Percentiles rank a stretch among this genome's conserved stretches.
These are phyloP conservation scores for Sciurus vulgaris DNA, from an alignment of 2,797 vertebrate species.

Conservation along the genomic window DNA sequence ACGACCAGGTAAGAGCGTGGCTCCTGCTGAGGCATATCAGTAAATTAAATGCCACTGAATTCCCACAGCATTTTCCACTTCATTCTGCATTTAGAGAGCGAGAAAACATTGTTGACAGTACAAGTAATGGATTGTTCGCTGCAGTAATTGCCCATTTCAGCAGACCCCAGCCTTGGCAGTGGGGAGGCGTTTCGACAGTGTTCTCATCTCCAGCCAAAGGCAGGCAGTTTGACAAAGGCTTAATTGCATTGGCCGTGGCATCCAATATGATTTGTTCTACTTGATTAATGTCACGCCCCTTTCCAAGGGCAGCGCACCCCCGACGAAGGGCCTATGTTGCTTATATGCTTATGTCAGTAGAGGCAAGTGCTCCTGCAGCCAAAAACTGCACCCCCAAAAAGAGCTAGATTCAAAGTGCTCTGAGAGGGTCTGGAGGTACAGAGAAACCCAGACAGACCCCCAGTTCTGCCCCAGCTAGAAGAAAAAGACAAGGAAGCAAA, in stretches of 20 bases:
- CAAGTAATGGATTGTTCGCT: slow-evolving; percentile 51
- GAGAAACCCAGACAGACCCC: not conserved
- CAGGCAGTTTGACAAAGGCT: slow-evolving; percentile 62
- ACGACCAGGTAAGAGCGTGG: slow-evolving; percentile 4
- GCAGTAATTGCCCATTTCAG: slow-evolving; percentile 65
- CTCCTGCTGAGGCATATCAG: not conserved
- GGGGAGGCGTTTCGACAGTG: slow-evolving; percentile 21
- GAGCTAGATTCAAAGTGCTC: not conserved
- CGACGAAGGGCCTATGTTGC: not conserved
- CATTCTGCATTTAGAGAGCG: slow-evolving; percentile 58
- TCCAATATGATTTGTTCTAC: slow-evolving; percentile 56
- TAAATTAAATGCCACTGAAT: slow-evolving; percentile 64
- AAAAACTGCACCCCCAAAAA: not conserved
- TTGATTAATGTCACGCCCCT: slow-evolving; percentile 30
- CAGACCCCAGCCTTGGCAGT: slow-evolving; percentile 24
- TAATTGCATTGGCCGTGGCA: slow-evolving; percentile 46
- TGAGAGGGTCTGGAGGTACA: not conserved
- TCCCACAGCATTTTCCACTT: slow-evolving; percentile 66
- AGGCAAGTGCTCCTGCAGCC: not conserved
- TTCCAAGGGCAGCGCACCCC: not conserved
- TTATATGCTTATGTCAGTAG: not conserved
- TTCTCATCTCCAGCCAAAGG: slow-evolving; percentile 47
- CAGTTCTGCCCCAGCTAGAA: not conserved
- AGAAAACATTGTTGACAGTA: slow-evolving; percentile 54
- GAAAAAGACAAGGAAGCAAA: not conserved